A percentile compares a stretch with the other conserved stretches of the same genome.
These are phyloP conservation scores for Rattus norvegicus DNA, from an alignment of 2,113 vertebrate genomes.

Conservation along the genomic window DNA sequence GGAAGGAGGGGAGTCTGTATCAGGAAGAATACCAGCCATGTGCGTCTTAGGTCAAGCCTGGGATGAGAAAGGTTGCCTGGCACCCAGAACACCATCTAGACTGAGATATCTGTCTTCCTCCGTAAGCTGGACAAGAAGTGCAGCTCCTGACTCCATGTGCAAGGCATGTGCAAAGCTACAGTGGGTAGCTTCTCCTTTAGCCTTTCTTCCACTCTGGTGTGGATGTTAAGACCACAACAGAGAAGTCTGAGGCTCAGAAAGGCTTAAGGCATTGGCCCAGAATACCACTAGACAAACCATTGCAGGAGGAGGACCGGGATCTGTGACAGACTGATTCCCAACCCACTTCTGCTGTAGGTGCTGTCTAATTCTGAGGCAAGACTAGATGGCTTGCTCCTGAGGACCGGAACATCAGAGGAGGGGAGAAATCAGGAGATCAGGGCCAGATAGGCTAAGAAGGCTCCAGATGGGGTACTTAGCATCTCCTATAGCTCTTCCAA, in stretches of 20 bases:
- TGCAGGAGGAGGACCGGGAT: background rate
- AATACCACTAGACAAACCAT: background rate
- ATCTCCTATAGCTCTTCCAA: background rate
- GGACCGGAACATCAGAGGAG: background rate
- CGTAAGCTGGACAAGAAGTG: background rate
- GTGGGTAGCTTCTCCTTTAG: background rate
- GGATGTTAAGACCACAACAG: background rate
- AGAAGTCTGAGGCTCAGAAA: background rate
- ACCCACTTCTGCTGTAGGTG: background rate
- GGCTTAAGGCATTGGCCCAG: background rate
- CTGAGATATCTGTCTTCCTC: background rate
- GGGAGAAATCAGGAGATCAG: background rate
- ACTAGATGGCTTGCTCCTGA: background rate
- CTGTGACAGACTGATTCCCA: background rate
- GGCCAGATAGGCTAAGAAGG: background rate
- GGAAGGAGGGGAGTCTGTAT: background rate
- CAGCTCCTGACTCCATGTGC: background rate
- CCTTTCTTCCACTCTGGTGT: background rate
- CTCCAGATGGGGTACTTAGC: fast-evolving
- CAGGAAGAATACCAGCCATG: background rate
- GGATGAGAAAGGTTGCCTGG: background rate
- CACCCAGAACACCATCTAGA: background rate
- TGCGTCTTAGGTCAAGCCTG: background rate
- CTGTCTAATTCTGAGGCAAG: background rate
- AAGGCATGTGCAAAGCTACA: too few relatives aligned